Base-by-base conservation (phyloP, 2,888 invertebrate genomes). In the Drosophila melanosoma region DNA sequence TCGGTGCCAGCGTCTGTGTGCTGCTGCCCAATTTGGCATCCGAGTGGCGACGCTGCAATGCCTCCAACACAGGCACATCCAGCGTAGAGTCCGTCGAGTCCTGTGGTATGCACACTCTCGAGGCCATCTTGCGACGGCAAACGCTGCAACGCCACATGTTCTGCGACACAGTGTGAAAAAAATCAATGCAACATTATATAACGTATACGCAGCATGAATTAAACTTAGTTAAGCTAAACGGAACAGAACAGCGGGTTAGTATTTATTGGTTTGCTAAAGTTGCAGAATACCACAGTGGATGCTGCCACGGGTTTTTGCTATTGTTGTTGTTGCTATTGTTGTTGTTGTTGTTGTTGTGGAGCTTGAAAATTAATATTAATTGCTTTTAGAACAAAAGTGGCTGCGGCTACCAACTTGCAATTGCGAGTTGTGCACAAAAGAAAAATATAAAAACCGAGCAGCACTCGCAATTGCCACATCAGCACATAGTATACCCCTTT, bases 81-180 rank as follows among this genome's bases (percentile, higher is more conserved):
- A 97, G 94, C 83, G 96, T 93, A 4, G 97, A 97, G 92, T 97
- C 97, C n/a, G 96, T 96, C 74, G 97, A 97, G 91, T 97, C 97
- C 91, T 97, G 97, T 5, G 96, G 94, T 36, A 97, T 95, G 58
- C 96, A 96, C 36, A 96, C 94, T 35, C 97, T 94, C 17, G 97
- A 96, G 64, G 96, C 96, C 78, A 97, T 95, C 93, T 97, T 97
- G 79, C 97, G 95, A 36, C 97, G 95, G 92, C 98, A 98, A 23
- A 98, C 97, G 81, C 97, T 97, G 93, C 98, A 98, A 69, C 97
- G 95, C 98, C 98, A 98, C 85, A 95, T 96, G 79, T 94, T 95
- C 96, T 96, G 23, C 0, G 91, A 3, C 23, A 10, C 87, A 64
- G 38, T 48, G 35, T 29, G 56, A 42, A 40, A 59, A 77, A 76